Conservation (phyloP, 92 coral and sea anemone species). For the Paramuricea clavata region DNA sequence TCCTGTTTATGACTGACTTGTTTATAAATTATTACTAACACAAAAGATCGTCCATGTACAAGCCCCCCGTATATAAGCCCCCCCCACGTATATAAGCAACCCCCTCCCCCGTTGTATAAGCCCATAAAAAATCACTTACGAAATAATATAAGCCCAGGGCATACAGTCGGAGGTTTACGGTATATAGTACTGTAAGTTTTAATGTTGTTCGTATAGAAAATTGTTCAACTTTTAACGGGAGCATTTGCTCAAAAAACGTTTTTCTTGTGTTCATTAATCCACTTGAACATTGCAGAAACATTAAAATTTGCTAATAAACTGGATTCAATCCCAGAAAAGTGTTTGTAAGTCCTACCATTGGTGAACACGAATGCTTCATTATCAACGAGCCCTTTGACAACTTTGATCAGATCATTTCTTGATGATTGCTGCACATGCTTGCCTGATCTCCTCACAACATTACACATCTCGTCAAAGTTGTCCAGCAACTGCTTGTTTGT, state of each 20-base stretch:
- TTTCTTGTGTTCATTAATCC: conserved; percentile 42
- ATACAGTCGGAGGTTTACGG: too few species aligned
- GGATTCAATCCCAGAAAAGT: conserved; percentile 32
- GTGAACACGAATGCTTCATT: conserved; percentile 39
- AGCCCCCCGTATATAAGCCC: too few species aligned
- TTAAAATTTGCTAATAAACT: conserved; percentile 26
- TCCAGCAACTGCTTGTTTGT: conserved; percentile 40
- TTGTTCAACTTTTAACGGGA: conserved; percentile 9
- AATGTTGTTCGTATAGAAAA: too few species aligned
- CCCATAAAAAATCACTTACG: too few species aligned
- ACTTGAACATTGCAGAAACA: conserved; percentile 39
- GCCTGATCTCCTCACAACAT: conserved; percentile 30
- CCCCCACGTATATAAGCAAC: too few species aligned
- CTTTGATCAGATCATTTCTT: conserved; percentile 17
- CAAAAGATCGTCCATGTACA: too few species aligned
- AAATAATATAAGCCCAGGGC: too few species aligned
- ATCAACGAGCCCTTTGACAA: conserved; percentile 22
- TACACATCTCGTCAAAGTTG: conserved; percentile 43
- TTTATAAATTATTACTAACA: too few species aligned
- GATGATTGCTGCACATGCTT: not conserved
- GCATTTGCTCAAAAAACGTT: conserved; percentile 28
- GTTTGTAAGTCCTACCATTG: conserved; percentile 38
- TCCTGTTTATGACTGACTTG: too few species aligned
- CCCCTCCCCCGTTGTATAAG: too few species aligned
- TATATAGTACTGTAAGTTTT: too few species aligned